Conservation (phyloP, 2,797 vertebrate species). For the Neosalanx taihuensis region DNA sequence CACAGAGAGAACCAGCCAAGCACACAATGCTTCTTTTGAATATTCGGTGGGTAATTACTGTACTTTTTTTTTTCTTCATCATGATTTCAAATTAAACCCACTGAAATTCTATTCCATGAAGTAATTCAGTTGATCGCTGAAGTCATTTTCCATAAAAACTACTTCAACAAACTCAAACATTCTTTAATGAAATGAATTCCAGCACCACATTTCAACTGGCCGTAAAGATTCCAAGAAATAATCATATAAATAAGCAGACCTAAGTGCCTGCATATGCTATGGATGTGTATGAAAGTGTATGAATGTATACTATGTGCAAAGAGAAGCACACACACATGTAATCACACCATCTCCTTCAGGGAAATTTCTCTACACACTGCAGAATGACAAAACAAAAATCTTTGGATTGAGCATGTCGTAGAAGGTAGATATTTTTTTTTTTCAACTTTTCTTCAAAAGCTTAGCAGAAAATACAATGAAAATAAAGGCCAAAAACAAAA, state of each 20-base stretch:
- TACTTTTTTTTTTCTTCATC: conserved; percentile 47
- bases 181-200: conserved; percentile 44
- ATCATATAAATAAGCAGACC: conserved; percentile 49
- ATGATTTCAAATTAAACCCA: conserved; percentile 33
- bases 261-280: conserved; percentile 50
- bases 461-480: conserved; percentile 43
- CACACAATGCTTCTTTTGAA: conserved; percentile 36
- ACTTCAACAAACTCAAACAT: conserved; percentile 47
- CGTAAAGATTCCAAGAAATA: conserved; percentile 45
- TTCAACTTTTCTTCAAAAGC: conserved; percentile 26
- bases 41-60: conserved; percentile 45
- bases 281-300: conserved; percentile 56
- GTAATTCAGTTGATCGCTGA: conserved; percentile 53
- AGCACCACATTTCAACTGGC: conserved; percentile 66
- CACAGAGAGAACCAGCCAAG: conserved; percentile 52
- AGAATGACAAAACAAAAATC: conserved; percentile 68
- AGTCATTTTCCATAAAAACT: conserved; percentile 33
- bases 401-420: conserved; percentile 71
- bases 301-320: conserved; percentile 61
- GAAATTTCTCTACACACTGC: conserved; percentile 62
- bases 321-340: conserved; percentile 48
- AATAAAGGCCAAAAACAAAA: conserved; percentile 28
- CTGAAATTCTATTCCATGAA: conserved; percentile 45
- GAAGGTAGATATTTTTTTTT: conserved; percentile 53
- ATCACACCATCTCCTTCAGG: conserved; percentile 60